phyloP scores from a whole-genome alignment of 2,797 vertebrate genomes.

The Mallotus villosus region DNA sequence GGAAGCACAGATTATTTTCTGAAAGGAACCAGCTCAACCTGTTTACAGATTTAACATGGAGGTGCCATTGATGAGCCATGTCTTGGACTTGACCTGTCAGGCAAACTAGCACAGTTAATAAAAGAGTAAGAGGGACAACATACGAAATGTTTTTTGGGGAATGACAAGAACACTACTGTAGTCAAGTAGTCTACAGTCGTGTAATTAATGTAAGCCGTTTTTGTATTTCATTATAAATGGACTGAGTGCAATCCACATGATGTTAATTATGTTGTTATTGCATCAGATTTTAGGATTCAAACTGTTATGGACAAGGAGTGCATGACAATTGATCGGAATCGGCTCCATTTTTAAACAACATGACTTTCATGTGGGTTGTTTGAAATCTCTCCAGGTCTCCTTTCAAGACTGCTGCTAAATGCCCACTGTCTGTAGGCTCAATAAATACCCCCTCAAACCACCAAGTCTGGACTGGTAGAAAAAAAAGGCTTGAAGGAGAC shows the following conservation, averaged over 20 bases:
- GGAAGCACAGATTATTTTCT: neutral
- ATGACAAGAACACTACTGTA: neutral
- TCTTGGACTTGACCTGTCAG: neutral
- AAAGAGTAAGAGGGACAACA: neutral
- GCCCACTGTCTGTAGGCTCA: neutral
- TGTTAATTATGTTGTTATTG: conserved; percentile 6
- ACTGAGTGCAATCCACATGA: conserved; percentile 26
- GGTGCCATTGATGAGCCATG: neutral
- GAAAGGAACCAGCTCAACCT: neutral
- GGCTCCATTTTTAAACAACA: too few relatives aligned
- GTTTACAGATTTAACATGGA: neutral
- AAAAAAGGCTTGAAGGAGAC: neutral
- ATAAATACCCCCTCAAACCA: conserved; percentile 10
- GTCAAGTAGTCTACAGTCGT: neutral
- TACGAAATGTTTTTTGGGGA: neutral
- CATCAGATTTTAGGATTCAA: conserved; percentile 6
- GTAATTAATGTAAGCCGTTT: neutral
- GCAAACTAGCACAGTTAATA: neutral
- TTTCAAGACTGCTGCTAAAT: neutral
- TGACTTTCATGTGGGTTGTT: neutral
- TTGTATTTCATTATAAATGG: neutral
- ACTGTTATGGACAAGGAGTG: neutral
- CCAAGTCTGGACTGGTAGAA: conserved; percentile 9
- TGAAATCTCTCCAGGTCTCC: neutral
- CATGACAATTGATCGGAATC: neutral